Evolutionary conservation across 2,888 invertebrate genomes (phyloP), one percentile per base, ranked within the genome.

Genomic region (Sinotaia quadrata): DNA sequence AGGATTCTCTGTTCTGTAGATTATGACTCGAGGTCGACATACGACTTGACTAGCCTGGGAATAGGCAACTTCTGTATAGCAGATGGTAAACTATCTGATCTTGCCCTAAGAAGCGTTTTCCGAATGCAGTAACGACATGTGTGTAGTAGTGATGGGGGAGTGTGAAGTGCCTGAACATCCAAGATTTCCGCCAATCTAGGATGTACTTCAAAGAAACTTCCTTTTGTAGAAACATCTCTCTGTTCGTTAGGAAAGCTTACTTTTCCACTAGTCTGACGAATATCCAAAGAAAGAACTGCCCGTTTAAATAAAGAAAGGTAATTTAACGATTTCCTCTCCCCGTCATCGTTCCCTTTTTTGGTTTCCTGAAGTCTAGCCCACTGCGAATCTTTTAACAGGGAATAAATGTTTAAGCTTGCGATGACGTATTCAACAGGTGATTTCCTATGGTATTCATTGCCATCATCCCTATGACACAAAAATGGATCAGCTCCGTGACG

Each of bases 401-500:
- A 27, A 10, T 15, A 29, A 2, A 65, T 65, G 33, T 65, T 65
- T 24, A 65, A 44, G 10, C 29, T 44, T 36, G 41, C 33, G 27
- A 65, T n/a, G 0, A 37, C 29, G 31, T 52, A 56, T 2, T 37
- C 54, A 3, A 65, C 65, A 4, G 65, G 31, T 12, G 41, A 52
- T 31, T 31, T 56, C 24, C 12, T n/a, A 4, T 21, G 29, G 5
- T 34, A 4, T 36, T 37, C 24, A 24, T 44, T 12, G 1, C 12
- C 56, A 18, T 65, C 65, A 52, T 29, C 65, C 56, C 33, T 41
- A 1, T 34, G 7, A 37, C 33, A 54, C 21, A 56, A 8, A 7
- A 65, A 37, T 54, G 65, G 65, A 31, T 65, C 31, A 18, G 65
- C 65, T 10, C 65, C 65, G n/a, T 56, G 65, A 44, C 65, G 65